Conservation (phyloP, 2,888 invertebrate genomes). For the Drosophila neonasuta region DNA sequence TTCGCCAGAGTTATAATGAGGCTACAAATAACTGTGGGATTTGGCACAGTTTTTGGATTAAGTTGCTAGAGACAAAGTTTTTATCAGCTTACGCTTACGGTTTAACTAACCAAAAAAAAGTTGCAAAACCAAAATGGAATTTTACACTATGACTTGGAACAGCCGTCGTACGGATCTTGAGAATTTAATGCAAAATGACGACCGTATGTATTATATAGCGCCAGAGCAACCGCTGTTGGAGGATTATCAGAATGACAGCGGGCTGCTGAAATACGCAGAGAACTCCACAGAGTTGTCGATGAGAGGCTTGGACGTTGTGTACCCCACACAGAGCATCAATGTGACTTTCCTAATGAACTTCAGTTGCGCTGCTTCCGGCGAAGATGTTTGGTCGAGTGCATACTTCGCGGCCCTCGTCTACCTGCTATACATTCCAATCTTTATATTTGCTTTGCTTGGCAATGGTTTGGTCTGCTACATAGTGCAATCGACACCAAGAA, state of each 20-base stretch:
- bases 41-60: slow-evolving; percentile 8
- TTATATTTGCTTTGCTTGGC: slow-evolving; percentile 87
- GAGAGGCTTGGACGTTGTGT: slow-evolving; percentile 16
- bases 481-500: slow-evolving; percentile 90
- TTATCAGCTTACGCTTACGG: slow-evolving; percentile 17
- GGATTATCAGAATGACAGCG: slow-evolving; percentile 51
- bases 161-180: slow-evolving; percentile 38
- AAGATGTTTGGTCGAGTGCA: slow-evolving; percentile 81
- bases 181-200: slow-evolving; percentile 35
- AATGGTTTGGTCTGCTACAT: slow-evolving; percentile 93
- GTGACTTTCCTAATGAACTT: slow-evolving; percentile 59
- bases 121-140: slow-evolving; percentile 50
- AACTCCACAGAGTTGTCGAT: slow-evolving; percentile 46
- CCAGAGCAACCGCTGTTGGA: slow-evolving; percentile 63
- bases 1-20: slow-evolving; percentile 21
- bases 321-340: slow-evolving; percentile 41
- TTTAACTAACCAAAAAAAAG: not conserved
- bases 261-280: slow-evolving; percentile 43
- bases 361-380: slow-evolving; percentile 69
- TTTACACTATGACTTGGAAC: slow-evolving; percentile 59
- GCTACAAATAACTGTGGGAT: slow-evolving; percentile 30
- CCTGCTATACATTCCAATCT: slow-evolving; percentile 88
- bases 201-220: slow-evolving; percentile 67
- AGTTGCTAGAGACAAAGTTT: slow-evolving; percentile 8
- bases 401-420: slow-evolving; percentile 87